Evolutionary conservation across 2,113 vertebrate species (phyloP), one percentile per base, ranked within the genome.

Genomic region (Alethe diademata): DNA sequence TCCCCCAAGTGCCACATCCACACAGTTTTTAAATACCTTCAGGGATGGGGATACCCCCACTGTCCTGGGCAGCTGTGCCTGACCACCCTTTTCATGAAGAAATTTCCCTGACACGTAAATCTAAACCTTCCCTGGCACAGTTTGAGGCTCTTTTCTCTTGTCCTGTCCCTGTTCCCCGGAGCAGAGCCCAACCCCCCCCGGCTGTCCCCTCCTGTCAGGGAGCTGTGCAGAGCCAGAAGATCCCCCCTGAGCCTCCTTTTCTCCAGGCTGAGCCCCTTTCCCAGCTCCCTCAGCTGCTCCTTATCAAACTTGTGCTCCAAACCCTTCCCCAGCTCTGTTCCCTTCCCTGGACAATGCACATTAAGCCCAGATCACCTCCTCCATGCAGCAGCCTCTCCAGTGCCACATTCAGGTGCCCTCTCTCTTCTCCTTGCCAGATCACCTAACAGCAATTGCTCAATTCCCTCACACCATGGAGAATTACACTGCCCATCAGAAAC

Each of bases 81-180:
- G 45, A 26, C 24, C 8, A 31, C 14, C 17, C n/a, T 67, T 67
- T 19, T 2, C 0, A 3, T 12, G 24, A 35, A 75, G 40, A 8
- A 40, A 26, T 45, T 47, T 12, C 3, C 29, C 10, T 2, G 0
- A 5, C 31, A 61, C 22, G 14, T 2, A 31, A 8, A 8, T 3
- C 19, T 19, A 25, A 61, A 15, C 19, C 40, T 67, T 2, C 17
- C 20, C 40, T 35, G 33, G 11, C 19, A 4, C 24, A 53, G 0
- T 19, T 3, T 67, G 78, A 53, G 45, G 8, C 61, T 0, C 0
- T 60, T 58, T 3, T 28, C 19, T 2, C n/a, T 45, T 1, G 1
- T 58, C 26, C 43, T 50, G 22, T 51, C 22, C 23, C 33, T 36
- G 11, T 12, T 60, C 45, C 36, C 45, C 38, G 45, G 23, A 60